Conservation (phyloP, 2,797 vertebrate species). For the Lithobates sylvaticus region DNA sequence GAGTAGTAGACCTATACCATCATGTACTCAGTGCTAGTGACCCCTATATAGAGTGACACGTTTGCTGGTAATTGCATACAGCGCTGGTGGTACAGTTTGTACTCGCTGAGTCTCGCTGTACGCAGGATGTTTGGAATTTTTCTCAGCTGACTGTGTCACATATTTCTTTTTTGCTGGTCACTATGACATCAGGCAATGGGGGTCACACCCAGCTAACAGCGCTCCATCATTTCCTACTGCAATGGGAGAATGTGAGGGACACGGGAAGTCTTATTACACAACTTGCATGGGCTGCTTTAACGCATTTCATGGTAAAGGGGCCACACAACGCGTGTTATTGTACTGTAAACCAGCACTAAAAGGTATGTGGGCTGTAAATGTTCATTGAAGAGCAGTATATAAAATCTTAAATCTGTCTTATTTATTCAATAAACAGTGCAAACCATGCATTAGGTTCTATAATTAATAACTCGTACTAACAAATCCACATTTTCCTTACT, state of each 20-base stretch:
- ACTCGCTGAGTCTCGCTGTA: neutral
- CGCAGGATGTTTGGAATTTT: slow-evolving; percentile 37
- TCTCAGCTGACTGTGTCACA: slow-evolving; percentile 15
- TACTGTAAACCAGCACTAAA: too few relatives aligned
- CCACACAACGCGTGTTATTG: too few relatives aligned
- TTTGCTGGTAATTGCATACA: neutral
- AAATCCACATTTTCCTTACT: too few relatives aligned
- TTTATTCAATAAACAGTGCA: too few relatives aligned
- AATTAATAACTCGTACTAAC: too few relatives aligned
- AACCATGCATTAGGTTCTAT: too few relatives aligned
- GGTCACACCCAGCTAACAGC: slow-evolving; percentile 13
- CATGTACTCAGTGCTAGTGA: slow-evolving; percentile 6
- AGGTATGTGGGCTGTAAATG: too few relatives aligned
- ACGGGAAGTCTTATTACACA: neutral
- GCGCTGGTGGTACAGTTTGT: neutral
- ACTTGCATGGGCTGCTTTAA: too few relatives aligned
- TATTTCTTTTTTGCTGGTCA: neutral
- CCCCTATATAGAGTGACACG: slow-evolving; percentile 3
- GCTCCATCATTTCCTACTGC: slow-evolving; percentile 1
- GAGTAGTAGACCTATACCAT: neutral
- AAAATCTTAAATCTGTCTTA: too few relatives aligned
- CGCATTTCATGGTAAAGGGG: too few relatives aligned
- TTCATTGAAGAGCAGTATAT: too few relatives aligned
- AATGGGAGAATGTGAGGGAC: neutral
- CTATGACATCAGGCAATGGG: slow-evolving; percentile 16